A percentile compares a stretch with the other conserved stretches of the same genome.
phyloP scores from a whole-genome alignment of 2,888 invertebrate genomes.

The Pseudoips prasinana region DNA sequence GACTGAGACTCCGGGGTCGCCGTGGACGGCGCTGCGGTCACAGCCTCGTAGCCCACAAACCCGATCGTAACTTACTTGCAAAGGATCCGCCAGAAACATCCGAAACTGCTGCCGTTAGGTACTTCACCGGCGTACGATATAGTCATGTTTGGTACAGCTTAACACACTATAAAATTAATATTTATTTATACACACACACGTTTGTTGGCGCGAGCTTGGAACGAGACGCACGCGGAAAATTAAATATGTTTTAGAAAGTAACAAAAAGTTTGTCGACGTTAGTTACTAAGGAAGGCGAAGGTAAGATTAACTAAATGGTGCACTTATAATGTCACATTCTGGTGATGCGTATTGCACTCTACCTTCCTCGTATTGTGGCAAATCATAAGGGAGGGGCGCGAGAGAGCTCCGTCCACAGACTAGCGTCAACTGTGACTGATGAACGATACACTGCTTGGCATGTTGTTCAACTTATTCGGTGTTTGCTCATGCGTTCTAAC shows the following conservation, averaged over 20 bases:
- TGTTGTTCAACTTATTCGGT: slow-evolving; percentile 51
- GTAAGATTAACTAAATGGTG: slow-evolving; percentile 55
- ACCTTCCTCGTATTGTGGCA: slow-evolving; percentile 55
- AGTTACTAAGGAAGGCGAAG: slow-evolving; percentile 63
- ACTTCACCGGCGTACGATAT: slow-evolving; percentile 95
- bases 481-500: slow-evolving; percentile 49
- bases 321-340: slow-evolving; percentile 76
- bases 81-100: slow-evolving; percentile 95
- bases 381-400: slow-evolving; percentile 52
- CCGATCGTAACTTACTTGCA: slow-evolving; percentile 86
- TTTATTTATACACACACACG: slow-evolving; percentile 76
- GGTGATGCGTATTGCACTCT: slow-evolving; percentile 63
- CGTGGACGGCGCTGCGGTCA: slow-evolving; percentile 33
- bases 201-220: slow-evolving; percentile 69
- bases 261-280: slow-evolving; percentile 65
- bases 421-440: slow-evolving; percentile 61
- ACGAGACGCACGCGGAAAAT: slow-evolving; percentile 75
- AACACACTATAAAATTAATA: slow-evolving; percentile 66
- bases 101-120: slow-evolving; percentile 95
- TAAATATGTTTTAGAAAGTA: slow-evolving; percentile 78
- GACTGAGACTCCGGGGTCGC: slow-evolving; percentile 21
- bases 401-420: slow-evolving; percentile 55
- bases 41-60: slow-evolving; percentile 35
- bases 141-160: slow-evolving; percentile 85
- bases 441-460: slow-evolving; percentile 44